These are phyloP conservation scores for Sialia sialis DNA, from an alignment of 2,113 vertebrate genomes.

Conservation along the genomic window DNA sequence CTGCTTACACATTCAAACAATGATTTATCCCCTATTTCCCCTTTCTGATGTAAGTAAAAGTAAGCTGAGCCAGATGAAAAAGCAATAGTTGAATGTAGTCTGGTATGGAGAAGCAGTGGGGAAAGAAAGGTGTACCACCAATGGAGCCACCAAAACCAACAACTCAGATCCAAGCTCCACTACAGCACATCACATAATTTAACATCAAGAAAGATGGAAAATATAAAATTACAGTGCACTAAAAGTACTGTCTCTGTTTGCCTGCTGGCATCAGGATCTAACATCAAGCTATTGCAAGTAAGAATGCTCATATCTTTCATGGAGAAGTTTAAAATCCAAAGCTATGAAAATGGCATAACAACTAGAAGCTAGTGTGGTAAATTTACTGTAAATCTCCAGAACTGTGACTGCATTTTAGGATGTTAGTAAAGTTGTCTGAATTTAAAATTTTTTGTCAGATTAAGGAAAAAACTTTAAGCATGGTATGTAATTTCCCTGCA, in stretches of 20 bases:
- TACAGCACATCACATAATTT: neutral
- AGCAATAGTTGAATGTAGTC: neutral
- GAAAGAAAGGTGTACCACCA: neutral
- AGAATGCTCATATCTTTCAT: neutral
- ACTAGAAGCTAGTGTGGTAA: neutral
- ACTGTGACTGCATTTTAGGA: neutral
- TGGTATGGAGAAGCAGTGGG: neutral
- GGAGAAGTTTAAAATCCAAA: neutral
- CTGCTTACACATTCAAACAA: neutral
- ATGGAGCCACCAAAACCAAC: rapidly evolving
- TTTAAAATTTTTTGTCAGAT: neutral
- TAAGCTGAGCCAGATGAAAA: neutral
- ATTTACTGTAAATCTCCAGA: neutral
- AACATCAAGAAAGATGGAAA: neutral
- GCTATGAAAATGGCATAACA: neutral
- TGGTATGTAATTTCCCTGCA: neutral
- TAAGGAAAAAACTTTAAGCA: neutral
- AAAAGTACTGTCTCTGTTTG: neutral
- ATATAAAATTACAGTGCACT: neutral
- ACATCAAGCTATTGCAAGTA: rapidly evolving
- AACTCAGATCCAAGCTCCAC: neutral
- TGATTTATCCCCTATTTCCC: neutral
- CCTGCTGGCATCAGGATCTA: neutral
- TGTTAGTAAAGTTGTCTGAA: neutral
- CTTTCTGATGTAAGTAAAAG: neutral